These are phyloP conservation scores for Haliaeetus leucogaster DNA, from an alignment of 2,113 vertebrate species.

Conservation along the genomic window DNA sequence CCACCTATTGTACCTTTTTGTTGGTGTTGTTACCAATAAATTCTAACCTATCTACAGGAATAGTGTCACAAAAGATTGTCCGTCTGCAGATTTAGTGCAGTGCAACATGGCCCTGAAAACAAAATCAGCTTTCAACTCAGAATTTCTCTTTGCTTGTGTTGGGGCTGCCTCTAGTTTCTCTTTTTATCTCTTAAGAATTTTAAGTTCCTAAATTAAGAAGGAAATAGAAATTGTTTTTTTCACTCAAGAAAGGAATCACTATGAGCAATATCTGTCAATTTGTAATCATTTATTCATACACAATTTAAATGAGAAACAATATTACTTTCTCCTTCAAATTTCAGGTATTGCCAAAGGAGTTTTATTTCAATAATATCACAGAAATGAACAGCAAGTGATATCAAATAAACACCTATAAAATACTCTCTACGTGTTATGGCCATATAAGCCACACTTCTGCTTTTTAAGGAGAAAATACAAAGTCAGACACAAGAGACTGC, in stretches of 20 bases:
- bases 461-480: not conserved
- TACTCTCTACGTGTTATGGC: not conserved
- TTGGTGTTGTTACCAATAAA: not conserved
- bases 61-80: not conserved
- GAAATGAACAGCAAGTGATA: not conserved
- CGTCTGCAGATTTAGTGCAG: not conserved
- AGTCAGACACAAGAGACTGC: not conserved
- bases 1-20: not conserved
- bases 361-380: not conserved
- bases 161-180: not conserved
- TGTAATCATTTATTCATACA: conserved; percentile 20
- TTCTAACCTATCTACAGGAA: not conserved
- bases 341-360: not conserved
- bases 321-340: not conserved
- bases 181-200: conserved; percentile 21
- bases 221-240: not conserved
- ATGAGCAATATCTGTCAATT: not conserved
- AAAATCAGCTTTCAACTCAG: not conserved
- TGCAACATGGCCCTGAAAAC: not conserved
- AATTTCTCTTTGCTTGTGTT: not conserved
- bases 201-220: conserved; percentile 27
- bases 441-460: not conserved
- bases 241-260: not conserved
- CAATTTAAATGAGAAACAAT: conserved; percentile 20
- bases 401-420: not conserved